Evolutionary conservation across 2,888 invertebrate genomes (phyloP).

Genomic region (Xestoiulus laeticollis): DNA sequence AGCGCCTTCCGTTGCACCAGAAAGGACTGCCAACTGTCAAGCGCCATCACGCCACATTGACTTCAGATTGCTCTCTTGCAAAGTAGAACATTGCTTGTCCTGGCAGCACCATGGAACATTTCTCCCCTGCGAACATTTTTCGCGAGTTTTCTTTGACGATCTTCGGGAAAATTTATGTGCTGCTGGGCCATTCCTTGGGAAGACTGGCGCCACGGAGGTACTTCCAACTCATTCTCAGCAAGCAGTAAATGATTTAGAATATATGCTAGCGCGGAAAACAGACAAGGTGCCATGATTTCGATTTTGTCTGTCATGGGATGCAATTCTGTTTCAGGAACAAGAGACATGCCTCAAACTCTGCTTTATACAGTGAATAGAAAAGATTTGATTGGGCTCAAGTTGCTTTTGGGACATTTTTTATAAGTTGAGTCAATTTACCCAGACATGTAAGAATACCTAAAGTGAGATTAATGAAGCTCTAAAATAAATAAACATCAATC

Average conservation of each 20-base stretch:
- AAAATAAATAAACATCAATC: too few relatives aligned
- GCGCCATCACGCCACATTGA: neutral
- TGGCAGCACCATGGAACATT: neutral
- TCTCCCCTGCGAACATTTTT: neutral
- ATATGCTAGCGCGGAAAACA: too few relatives aligned
- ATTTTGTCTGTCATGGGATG: neutral
- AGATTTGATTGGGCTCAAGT: too few relatives aligned
- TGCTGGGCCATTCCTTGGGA: neutral
- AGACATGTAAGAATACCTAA: too few relatives aligned
- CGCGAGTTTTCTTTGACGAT: neutral
- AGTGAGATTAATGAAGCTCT: too few relatives aligned
- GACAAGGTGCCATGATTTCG: too few relatives aligned
- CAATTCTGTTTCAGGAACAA: too few relatives aligned
- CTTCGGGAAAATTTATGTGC: neutral
- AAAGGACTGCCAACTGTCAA: conserved; percentile 12
- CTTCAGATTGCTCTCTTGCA: neutral
- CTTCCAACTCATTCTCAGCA: neutral
- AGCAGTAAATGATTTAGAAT: neutral
- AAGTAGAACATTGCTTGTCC: neutral
- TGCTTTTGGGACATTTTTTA: too few relatives aligned
- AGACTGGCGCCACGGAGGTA: neutral
- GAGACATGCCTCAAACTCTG: too few relatives aligned
- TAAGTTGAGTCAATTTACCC: too few relatives aligned
- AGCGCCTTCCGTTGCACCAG: neutral
- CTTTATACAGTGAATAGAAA: too few relatives aligned